Evolutionary conservation across 2,888 invertebrate genomes (phyloP), one percentile per base, ranked within the genome.

Genomic region (Agrochola lychnidis): DNA sequence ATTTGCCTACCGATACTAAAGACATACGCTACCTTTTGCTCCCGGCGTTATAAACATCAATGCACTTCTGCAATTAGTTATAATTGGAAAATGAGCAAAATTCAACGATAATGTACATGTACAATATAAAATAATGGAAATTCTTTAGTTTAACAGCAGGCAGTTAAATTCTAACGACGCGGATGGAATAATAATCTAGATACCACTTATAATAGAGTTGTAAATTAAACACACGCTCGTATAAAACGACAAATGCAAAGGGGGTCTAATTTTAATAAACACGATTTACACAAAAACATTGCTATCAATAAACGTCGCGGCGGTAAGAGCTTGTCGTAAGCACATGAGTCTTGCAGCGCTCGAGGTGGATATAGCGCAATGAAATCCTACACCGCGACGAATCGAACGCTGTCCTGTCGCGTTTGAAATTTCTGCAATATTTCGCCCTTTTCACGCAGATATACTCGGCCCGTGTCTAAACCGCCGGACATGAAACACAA

Each of bases 371-470:
- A 94, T 92, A 93, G 92, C 94, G 95, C 96, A 96, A 96, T 96
- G 96, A 96, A 96, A 96, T 93, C 94, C 95, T 92, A 96, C 95
- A 96, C 96, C 96, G 93, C 93, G 94, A 95, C 96, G 94, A 96
- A 96, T 96, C 95, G 96, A 96, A 95, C 95, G 94, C 94, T 94
- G 95, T 95, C 95, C 95, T 96, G 96, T 96, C 96, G 93, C 94
- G 89, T 94, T 96, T 94, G 95, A 95, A 95, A 96, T 96, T 96
- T 95, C 94, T 96, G 95, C 96, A 95, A 96, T 96, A 96, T 96
- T 96, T 96, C 93, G 96, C 95, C 95, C 95, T 96, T 96, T 96
- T 96, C 96, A 95, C 95, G 94, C 95, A 95, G 95, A 96, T 96
- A 96, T 94, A 95, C 94, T 87, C 92, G 92, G 93, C 91, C 93